A percentile compares a stretch with the other conserved stretches of the same genome.
Evolutionary conservation across 2,888 invertebrate genomes (phyloP).

Genomic region (Copidosoma aretas): DNA sequence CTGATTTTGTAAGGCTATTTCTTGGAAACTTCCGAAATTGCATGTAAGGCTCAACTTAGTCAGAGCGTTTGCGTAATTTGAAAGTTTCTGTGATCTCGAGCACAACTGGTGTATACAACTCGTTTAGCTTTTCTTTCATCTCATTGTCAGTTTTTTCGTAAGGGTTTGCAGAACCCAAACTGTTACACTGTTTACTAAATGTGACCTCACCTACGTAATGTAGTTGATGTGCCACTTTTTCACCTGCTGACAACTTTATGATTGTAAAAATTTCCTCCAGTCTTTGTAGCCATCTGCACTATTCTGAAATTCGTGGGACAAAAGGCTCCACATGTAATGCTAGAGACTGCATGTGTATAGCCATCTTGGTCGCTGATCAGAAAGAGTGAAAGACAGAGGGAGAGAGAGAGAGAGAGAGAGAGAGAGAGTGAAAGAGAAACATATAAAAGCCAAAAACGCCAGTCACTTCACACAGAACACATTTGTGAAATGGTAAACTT

Average conservation of each 20-base stretch:
- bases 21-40: neutral
- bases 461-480: too few species aligned
- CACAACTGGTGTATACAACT: neutral
- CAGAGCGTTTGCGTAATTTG: constrained; percentile 3
- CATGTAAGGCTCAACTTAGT: neutral
- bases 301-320: neutral
- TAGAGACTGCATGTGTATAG: neutral
- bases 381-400: too few species aligned
- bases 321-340: neutral
- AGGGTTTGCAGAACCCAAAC: neutral
- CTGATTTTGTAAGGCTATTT: neutral
- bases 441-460: too few species aligned
- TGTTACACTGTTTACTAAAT: neutral
- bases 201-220: constrained; percentile 1
- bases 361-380: too few species aligned
- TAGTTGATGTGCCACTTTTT: neutral
- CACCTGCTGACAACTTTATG: neutral
- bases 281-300: neutral
- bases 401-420: too few species aligned
- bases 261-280: neutral
- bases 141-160: neutral
- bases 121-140: neutral
- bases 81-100: neutral
- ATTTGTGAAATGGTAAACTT: too few species aligned
- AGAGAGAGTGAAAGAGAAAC: too few species aligned